Evolutionary conservation across 2,888 invertebrate species (phyloP).

Genomic region (Thyatira batis): DNA sequence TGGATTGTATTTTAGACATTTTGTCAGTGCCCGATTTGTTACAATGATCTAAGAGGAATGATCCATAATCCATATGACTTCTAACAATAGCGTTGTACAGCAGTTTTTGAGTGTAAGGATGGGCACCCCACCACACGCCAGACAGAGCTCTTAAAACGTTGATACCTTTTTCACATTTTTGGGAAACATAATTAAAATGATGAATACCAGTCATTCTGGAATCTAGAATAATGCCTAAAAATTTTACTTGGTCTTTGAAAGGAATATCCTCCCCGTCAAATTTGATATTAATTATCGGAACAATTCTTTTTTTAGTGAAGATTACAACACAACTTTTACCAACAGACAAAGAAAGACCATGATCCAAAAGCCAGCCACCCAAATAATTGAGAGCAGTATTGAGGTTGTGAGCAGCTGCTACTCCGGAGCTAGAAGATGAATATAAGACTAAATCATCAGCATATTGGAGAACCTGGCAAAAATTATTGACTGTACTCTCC

Average conservation of each 20-base stretch:
- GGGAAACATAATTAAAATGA: conserved; percentile 9
- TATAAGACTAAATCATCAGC: conserved; percentile 16
- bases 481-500: conserved; percentile 1
- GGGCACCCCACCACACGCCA: conserved; percentile 26
- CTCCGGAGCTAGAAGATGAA: too few species aligned
- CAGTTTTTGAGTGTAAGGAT: conserved; percentile 15
- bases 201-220: conserved; percentile 6
- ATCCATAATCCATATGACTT: conserved; percentile 26
- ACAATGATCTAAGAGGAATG: conserved; percentile 20
- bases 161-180: conserved; percentile 15
- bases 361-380: conserved; percentile 5
- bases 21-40: conserved; percentile 11
- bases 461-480: conserved; percentile 16
- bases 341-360: conserved; percentile 9
- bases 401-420: too few species aligned
- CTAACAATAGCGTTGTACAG: conserved; percentile 25
- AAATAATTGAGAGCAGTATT: conserved; percentile 6
- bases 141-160: conserved; percentile 13
- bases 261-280: background rate
- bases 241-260: conserved; percentile 1
- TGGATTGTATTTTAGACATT: conserved; percentile 21
- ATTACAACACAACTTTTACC: conserved; percentile 8
- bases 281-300: background rate
- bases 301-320: conserved; percentile 5
- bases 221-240: conserved; percentile 16